Evolutionary conservation across 2,113 vertebrate species (phyloP).

Genomic region (Mola mola): DNA sequence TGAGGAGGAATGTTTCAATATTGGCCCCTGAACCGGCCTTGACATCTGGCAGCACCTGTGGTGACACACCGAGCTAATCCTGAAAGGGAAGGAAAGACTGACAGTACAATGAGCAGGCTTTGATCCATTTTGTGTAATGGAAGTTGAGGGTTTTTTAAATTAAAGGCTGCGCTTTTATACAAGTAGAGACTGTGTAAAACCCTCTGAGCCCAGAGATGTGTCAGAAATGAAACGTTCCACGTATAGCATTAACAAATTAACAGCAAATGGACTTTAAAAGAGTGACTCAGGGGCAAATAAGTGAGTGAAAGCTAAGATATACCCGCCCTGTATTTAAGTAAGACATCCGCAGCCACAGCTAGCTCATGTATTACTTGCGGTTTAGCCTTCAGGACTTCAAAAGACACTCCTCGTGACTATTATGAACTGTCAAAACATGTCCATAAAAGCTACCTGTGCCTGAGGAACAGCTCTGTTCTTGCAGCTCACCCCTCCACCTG

Average conservation of each 20-base stretch:
- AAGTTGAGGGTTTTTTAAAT: too few relatives aligned
- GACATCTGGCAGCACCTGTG: constrained; percentile 35
- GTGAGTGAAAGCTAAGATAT: constrained; percentile 36
- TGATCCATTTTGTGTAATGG: too few relatives aligned
- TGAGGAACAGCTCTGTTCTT: constrained; percentile 15
- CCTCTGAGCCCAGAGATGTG: neutral
- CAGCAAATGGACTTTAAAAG: neutral
- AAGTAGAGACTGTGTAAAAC: too few relatives aligned
- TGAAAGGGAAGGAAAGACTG: constrained; percentile 57
- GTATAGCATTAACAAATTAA: too few relatives aligned
- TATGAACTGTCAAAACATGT: constrained; percentile 68
- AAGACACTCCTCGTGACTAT: constrained; percentile 68
- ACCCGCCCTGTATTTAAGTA: constrained; percentile 4
- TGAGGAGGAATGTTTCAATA: constrained; percentile 78
- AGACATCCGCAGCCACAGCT: constrained; percentile 30
- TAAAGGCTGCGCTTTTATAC: too few relatives aligned
- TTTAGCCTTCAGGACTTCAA: constrained; percentile 50
- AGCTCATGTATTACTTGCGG: constrained; percentile 63
- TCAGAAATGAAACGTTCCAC: neutral
- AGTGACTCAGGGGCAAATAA: neutral
- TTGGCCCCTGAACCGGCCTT: constrained; percentile 62
- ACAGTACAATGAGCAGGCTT: constrained; percentile 60
- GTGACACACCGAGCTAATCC: constrained; percentile 52
- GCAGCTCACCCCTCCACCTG: constrained; percentile 29
- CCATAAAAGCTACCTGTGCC: constrained; percentile 41